These are phyloP conservation scores for Tenthredo distinguenda DNA, from an alignment of 2,888 invertebrate species.

Conservation along the genomic window DNA sequence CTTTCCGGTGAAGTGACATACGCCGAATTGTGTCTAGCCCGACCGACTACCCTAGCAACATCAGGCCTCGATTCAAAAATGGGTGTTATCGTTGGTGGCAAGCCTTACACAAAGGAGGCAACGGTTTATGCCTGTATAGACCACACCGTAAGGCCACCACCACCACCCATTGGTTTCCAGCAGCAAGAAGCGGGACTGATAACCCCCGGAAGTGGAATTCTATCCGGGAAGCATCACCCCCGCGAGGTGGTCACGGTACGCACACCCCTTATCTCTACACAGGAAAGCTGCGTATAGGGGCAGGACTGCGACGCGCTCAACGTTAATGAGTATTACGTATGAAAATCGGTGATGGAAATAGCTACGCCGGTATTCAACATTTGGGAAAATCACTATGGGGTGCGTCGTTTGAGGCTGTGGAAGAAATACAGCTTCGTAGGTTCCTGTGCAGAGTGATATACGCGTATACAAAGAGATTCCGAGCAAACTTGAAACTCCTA, in stretches of 20 bases:
- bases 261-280: constrained; percentile 75
- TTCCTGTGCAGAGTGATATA: neutral
- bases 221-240: constrained; percentile 66
- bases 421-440: neutral
- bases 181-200: constrained; percentile 38
- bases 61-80: constrained; percentile 72
- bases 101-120: constrained; percentile 83
- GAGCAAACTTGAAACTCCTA: neutral
- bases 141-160: constrained; percentile 81
- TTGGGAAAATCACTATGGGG: constrained; percentile 27
- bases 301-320: constrained; percentile 76
- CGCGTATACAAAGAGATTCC: neutral
- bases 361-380: neutral
- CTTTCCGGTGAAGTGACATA: constrained; percentile 81
- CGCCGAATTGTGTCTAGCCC: constrained; percentile 81
- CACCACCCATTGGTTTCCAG: constrained; percentile 65
- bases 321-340: constrained; percentile 77
- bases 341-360: constrained; percentile 69
- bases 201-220: constrained; percentile 39
- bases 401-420: constrained; percentile 18
- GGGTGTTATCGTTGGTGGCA: constrained; percentile 76
- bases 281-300: constrained; percentile 77
- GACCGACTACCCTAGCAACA: constrained; percentile 80
- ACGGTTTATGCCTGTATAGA: constrained; percentile 89
- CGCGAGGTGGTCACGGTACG: constrained; percentile 77